These are phyloP conservation scores for Caerostris extrusa DNA, from an alignment of 1,140 invertebrate genomes.

Conservation along the genomic window DNA sequence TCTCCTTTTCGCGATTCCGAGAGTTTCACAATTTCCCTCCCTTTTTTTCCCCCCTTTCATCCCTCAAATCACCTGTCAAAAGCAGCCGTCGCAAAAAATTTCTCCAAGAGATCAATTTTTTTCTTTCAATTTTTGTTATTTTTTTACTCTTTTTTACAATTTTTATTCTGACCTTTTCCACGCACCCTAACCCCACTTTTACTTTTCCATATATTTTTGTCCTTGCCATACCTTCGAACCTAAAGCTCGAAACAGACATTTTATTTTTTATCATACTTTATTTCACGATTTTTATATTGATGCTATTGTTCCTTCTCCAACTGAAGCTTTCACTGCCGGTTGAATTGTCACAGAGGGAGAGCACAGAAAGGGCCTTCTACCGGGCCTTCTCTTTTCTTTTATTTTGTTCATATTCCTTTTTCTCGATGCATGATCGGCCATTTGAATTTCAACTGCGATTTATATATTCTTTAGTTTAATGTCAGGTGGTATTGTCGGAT, in stretches of 20 bases:
- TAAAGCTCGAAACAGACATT: neutral
- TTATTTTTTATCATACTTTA: neutral
- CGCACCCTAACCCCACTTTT: neutral
- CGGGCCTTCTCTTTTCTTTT: neutral
- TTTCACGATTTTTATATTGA: conserved; percentile 12
- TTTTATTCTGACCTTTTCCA: neutral
- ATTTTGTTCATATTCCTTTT: conserved; percentile 52
- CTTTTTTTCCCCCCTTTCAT: conserved; percentile 62
- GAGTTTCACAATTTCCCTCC: conserved; percentile 63
- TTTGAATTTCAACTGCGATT: conserved; percentile 68
- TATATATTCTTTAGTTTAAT: conserved; percentile 58
- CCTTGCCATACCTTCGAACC: neutral
- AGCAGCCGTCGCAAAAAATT: conserved; percentile 74
- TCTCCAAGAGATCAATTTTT: conserved; percentile 69
- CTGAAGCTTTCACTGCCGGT: conserved; percentile 36
- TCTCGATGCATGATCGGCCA: conserved; percentile 15
- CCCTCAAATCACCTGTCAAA: conserved; percentile 73
- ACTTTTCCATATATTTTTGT: conserved; percentile 9
- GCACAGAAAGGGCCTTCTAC: conserved; percentile 8
- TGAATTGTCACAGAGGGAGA: conserved; percentile 37
- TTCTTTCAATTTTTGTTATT: neutral
- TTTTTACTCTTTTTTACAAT: too few species aligned
- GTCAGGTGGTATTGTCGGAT: conserved; percentile 36
- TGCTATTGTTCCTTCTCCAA: conserved; percentile 4
- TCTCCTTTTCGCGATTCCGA: conserved; percentile 54